Percentiles rank a stretch among this genome's conserved stretches.
These are phyloP conservation scores for Rhea americana DNA, from an alignment of 2,113 vertebrate genomes.

Conservation along the genomic window DNA sequence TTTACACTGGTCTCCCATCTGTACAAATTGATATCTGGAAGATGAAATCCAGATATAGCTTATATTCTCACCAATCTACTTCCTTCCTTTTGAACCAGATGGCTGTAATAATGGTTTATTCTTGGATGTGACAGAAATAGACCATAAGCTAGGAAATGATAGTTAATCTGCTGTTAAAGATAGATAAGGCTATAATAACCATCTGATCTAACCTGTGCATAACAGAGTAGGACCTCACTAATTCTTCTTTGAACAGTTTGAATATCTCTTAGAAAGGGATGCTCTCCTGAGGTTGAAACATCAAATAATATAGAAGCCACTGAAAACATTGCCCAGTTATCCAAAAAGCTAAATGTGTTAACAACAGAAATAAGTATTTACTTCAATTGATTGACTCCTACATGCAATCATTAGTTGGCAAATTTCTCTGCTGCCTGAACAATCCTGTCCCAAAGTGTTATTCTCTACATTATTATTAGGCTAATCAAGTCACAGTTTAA, in stretches of 20 bases:
- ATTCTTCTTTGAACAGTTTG: background rate
- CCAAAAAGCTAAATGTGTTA: background rate
- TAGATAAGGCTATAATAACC: background rate
- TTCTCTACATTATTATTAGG: background rate
- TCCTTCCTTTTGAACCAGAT: background rate
- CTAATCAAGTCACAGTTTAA: background rate
- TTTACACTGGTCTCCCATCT: background rate
- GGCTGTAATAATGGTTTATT: background rate
- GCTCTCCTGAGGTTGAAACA: slow-evolving; percentile 10
- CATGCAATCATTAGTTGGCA: background rate
- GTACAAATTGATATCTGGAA: background rate
- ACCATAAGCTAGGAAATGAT: background rate
- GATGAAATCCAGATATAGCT: background rate
- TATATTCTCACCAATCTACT: background rate
- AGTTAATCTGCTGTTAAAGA: background rate
- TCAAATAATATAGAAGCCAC: background rate
- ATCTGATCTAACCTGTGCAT: background rate
- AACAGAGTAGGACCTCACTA: background rate
- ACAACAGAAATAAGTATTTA: background rate
- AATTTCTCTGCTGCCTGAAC: background rate
- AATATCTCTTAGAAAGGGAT: background rate
- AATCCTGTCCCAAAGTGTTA: background rate
- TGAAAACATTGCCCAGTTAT: background rate
- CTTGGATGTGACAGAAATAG: background rate
- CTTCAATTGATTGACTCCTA: fast-evolving